These are phyloP conservation scores for Eupithecia pulchellata DNA, from an alignment of 2,888 invertebrate species.

Conservation along the genomic window DNA sequence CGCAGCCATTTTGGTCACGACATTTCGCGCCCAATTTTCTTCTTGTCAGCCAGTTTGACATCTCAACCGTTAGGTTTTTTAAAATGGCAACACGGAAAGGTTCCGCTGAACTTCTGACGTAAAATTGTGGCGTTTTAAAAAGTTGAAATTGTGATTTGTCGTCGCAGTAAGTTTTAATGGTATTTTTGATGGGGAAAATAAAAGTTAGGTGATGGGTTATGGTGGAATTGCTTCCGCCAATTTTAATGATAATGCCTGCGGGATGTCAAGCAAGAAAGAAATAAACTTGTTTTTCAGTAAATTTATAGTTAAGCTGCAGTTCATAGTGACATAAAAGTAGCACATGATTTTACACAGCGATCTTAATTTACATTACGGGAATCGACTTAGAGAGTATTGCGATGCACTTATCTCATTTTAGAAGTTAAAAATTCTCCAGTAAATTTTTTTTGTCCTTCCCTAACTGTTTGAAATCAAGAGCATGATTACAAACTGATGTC, in stretches of 20 bases:
- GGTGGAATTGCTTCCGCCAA: slow-evolving; percentile 25
- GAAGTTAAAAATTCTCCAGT: not conserved
- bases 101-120: slow-evolving; percentile 54
- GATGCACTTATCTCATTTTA: not conserved
- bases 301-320: not conserved
- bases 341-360: not conserved
- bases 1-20: slow-evolving; percentile 66
- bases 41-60: slow-evolving; percentile 74
- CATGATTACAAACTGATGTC: slow-evolving; percentile 32
- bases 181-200: slow-evolving; percentile 29
- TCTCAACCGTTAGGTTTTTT: slow-evolving; percentile 62
- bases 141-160: slow-evolving; percentile 43
- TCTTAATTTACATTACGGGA: no score
- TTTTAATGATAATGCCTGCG: slow-evolving; percentile 16
- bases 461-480: slow-evolving; percentile 22
- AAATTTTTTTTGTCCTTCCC: no score
- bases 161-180: slow-evolving; percentile 40
- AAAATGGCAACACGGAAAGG: slow-evolving; percentile 54
- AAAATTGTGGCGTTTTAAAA: slow-evolving; percentile 42
- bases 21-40: slow-evolving; percentile 79
- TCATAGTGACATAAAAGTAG: not conserved
- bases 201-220: slow-evolving; percentile 36
- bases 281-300: slow-evolving; percentile 7
- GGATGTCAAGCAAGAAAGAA: not conserved
- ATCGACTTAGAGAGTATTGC: no score